Evolutionary conservation across 2,113 vertebrate genomes (phyloP).

Genomic region (Cariama cristata): DNA sequence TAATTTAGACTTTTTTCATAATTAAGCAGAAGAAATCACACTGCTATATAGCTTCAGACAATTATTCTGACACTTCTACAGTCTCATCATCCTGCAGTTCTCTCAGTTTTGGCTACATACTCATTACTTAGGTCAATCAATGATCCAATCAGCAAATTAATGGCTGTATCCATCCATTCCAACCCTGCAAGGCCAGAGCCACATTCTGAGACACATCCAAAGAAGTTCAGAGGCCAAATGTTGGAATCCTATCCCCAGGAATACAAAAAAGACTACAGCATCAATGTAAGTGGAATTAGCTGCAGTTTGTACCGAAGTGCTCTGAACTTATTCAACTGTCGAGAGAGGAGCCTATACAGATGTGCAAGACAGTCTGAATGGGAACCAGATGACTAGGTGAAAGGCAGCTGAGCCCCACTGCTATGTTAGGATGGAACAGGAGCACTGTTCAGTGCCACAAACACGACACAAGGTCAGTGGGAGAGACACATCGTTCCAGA

Average conservation of each 20-base stretch:
- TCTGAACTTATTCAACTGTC: rapidly evolving
- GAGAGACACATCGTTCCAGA: not conserved
- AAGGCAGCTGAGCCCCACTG: not conserved
- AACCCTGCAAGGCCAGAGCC: not conserved
- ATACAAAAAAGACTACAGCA: not conserved
- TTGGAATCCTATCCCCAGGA: not conserved
- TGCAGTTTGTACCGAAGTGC: not conserved
- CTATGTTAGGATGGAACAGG: not conserved
- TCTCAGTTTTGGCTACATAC: not conserved
- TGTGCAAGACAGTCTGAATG: not conserved
- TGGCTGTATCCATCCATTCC: not conserved
- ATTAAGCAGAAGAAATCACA: not conserved
- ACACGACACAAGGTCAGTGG: not conserved
- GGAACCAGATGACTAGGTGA: not conserved
- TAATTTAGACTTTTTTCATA: not conserved
- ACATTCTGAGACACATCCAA: not conserved
- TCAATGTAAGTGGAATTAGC: not conserved
- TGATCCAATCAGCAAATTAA: not conserved
- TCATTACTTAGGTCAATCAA: not conserved
- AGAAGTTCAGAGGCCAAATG: not conserved
- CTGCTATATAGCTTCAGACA: not conserved
- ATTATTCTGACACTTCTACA: not conserved
- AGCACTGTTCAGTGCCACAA: not conserved
- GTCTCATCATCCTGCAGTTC: not conserved
- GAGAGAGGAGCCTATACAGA: not conserved